Percentiles rank a stretch among this genome's conserved stretches.
Conservation (phyloP, 2,113 vertebrate species). For the Hippolais icterina region DNA sequence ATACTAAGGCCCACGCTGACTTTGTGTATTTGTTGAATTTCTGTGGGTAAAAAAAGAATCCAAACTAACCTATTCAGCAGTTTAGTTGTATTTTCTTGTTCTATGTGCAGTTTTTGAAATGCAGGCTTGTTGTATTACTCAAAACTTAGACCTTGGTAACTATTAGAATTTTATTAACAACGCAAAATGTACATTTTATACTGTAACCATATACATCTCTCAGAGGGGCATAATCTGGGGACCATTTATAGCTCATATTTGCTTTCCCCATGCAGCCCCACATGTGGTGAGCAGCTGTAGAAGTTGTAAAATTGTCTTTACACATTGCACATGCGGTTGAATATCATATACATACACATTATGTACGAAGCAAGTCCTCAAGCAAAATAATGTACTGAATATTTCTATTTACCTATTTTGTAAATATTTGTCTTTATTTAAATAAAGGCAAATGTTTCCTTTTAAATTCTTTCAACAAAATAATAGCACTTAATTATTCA, state of each 20-base stretch:
- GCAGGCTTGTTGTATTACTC: background rate
- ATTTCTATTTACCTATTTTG: background rate
- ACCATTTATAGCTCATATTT: constrained; percentile 51
- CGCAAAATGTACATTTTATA: background rate
- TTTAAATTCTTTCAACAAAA: background rate
- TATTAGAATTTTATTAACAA: constrained; percentile 28
- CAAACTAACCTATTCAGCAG: background rate
- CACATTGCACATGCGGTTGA: background rate
- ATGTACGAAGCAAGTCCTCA: background rate
- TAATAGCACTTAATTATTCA: background rate
- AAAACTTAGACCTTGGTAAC: constrained; percentile 21
- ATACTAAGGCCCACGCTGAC: background rate
- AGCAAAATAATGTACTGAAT: background rate
- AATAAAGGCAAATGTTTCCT: background rate
- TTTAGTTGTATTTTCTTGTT: background rate
- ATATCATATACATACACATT: background rate
- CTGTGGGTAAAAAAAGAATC: background rate
- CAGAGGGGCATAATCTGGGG: constrained; percentile 20
- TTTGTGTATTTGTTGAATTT: background rate
- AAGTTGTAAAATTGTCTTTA: constrained; percentile 45
- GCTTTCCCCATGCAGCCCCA: constrained; percentile 52
- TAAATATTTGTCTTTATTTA: background rate
- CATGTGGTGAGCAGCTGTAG: constrained; percentile 73
- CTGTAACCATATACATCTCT: constrained; percentile 45
- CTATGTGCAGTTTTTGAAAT: background rate